Base-by-base conservation (phyloP, 1,140 invertebrate species). In the Dermatophagoides farinae region DNA sequence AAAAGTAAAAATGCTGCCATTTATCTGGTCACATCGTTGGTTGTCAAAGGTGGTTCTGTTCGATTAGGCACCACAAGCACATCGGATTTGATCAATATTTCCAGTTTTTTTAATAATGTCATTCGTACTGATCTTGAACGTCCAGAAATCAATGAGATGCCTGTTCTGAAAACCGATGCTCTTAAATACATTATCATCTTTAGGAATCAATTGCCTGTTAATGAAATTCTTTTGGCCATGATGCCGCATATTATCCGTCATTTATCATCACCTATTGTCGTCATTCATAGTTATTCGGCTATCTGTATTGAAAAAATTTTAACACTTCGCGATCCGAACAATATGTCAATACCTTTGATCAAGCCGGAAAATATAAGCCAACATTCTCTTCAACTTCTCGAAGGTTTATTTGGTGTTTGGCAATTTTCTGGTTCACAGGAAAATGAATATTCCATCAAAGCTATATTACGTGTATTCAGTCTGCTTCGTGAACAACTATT, bases 361-460 rank as follows among this genome's bases (percentile, higher is more conserved):
- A 74, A 78, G 64, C 70, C 38, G 39, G 57, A 64, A 20, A 68
- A 74, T 47, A 63, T 77, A 11, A 64, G 70, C 43, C 61, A 63
- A 10, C 61, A 66, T 60, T 77, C 82, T 0, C 72, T 75, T 16
- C 72, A 79, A 46, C 71, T 95, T 49, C 73, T 95, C 4, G 75
- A 76, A 8, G 82, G 82, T 64, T 74, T 97, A 6, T 88, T 95
- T 69, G 70, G 70, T 9, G 79, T 82, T 23, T 73, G 96, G 43
- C 77, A 80, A 4, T 74, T 79, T 58, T 75, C 77, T 2, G 81
- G 80, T 12, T 88, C 86, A 1, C 76, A 82, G 64, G 91, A 97
- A 75, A 97, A 97, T 73, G 91, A 97, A 74, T 95, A 96, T 70
- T 79, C 88, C 0, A 97, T 97, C 89, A 96, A 91, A 79, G 88